Conservation (phyloP, 2,888 invertebrate genomes). For the Mythimna pallens region DNA sequence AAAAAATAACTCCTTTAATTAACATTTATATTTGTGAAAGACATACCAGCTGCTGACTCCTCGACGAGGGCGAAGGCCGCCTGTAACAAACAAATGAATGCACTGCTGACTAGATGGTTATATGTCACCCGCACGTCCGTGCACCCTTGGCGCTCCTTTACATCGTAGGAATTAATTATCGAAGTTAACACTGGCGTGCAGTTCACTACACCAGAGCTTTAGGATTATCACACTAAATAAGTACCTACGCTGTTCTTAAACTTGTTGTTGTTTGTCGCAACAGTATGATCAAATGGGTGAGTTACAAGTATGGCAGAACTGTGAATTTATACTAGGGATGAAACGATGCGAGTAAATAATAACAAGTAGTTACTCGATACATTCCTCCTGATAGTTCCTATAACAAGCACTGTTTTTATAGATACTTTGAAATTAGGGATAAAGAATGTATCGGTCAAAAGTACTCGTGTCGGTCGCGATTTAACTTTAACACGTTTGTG, state of each 20-base stretch:
- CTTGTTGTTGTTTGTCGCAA: background rate
- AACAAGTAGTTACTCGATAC: no score
- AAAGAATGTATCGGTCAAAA: no score
- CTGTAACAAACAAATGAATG: background rate
- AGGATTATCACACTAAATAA: no score
- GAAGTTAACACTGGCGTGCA: background rate
- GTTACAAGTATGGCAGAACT: background rate
- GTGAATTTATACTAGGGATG: background rate
- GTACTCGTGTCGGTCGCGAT: no score
- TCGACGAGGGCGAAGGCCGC: background rate
- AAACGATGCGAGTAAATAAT: no score
- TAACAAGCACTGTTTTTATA: no score
- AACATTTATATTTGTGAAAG: background rate
- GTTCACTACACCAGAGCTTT: background rate
- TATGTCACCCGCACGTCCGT: background rate
- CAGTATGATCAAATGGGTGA: background rate
- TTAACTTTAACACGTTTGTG: no score
- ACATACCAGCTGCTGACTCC: background rate
- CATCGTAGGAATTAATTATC: background rate
- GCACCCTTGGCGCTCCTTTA: background rate
- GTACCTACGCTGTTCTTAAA: no score
- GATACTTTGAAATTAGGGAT: no score
- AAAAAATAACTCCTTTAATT: no score
- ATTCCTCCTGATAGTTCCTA: no score
- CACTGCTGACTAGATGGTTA: background rate